Percentiles rank a stretch among this genome's conserved stretches.
phyloP scores from a whole-genome alignment of 2,113 vertebrate species.

The Prionailurus bengalensis region DNA sequence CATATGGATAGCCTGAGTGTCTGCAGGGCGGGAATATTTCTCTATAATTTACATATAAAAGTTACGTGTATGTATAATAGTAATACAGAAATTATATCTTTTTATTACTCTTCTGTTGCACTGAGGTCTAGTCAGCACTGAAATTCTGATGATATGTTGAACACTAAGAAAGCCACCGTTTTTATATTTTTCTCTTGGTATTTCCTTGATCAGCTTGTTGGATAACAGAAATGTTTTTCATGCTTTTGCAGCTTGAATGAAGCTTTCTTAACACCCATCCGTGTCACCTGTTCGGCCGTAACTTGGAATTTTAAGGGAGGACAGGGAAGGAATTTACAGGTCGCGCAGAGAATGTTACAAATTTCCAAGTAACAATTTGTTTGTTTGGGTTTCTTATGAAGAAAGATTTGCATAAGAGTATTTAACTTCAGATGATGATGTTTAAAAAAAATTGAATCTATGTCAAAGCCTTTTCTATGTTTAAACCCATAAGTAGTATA shows the following conservation, averaged over 20 bases:
- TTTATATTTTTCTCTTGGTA: slow-evolving; percentile 80
- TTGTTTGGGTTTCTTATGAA: slow-evolving; percentile 7
- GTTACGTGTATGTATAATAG: slow-evolving; percentile 66
- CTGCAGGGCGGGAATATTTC: slow-evolving; percentile 73
- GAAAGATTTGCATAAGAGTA: slow-evolving; percentile 50
- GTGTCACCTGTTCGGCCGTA: background rate
- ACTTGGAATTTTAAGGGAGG: slow-evolving; percentile 59
- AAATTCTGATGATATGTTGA: slow-evolving; percentile 82
- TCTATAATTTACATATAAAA: slow-evolving; percentile 81
- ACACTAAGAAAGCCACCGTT: slow-evolving; percentile 54
- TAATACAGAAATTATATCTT: slow-evolving; percentile 73
- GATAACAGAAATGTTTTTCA: slow-evolving; percentile 76
- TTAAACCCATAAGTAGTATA: background rate
- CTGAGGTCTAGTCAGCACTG: slow-evolving; percentile 67
- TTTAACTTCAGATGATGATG: slow-evolving; percentile 46
- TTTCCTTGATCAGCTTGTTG: slow-evolving; percentile 80
- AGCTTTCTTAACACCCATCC: slow-evolving; percentile 46
- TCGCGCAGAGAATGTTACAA: slow-evolving; percentile 29
- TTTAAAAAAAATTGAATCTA: background rate
- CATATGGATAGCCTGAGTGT: slow-evolving; percentile 70
- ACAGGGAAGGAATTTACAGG: slow-evolving; percentile 32
- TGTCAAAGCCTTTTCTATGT: background rate
- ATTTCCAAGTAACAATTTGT: slow-evolving; percentile 29
- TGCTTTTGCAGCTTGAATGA: slow-evolving; percentile 46
- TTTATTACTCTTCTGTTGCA: slow-evolving; percentile 75